These are phyloP conservation scores for Gulo gulo DNA, from an alignment of 2,113 vertebrate genomes.

Conservation along the genomic window DNA sequence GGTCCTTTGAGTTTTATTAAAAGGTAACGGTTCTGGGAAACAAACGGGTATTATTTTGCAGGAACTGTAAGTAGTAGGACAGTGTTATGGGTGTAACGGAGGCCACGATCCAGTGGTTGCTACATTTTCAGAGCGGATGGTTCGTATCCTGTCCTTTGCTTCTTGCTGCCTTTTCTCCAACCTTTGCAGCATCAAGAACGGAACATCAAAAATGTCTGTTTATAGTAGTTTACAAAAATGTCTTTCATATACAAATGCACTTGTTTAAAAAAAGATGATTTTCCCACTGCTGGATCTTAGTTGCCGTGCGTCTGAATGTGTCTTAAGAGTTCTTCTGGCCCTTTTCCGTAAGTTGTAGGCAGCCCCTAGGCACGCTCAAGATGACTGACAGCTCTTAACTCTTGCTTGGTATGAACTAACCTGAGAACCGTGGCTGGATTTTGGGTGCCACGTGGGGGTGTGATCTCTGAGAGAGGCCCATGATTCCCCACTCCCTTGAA, in stretches of 20 bases:
- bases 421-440: not conserved
- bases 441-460: not conserved
- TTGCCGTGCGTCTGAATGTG: not conserved
- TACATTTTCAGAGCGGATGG: not conserved
- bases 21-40: not conserved
- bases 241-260: not conserved
- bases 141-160: not conserved
- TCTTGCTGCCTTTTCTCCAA: not conserved
- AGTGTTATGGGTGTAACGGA: too few species aligned
- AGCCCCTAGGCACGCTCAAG: not conserved
- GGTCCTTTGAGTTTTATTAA: not conserved
- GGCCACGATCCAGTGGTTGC: not conserved
- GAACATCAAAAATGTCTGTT: not conserved
- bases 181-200: not conserved
- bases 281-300: not conserved
- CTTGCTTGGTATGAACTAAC: not conserved
- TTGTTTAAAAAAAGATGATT: not conserved
- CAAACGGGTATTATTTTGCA: not conserved
- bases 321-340: not conserved
- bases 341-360: not conserved
- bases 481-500: not conserved
- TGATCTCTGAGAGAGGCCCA: rapidly evolving
- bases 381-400: not conserved
- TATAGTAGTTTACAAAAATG: not conserved
- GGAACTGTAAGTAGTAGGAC: not conserved